These are phyloP conservation scores for Agrochola circellaris DNA, from an alignment of 2,888 invertebrate species.

Conservation along the genomic window DNA sequence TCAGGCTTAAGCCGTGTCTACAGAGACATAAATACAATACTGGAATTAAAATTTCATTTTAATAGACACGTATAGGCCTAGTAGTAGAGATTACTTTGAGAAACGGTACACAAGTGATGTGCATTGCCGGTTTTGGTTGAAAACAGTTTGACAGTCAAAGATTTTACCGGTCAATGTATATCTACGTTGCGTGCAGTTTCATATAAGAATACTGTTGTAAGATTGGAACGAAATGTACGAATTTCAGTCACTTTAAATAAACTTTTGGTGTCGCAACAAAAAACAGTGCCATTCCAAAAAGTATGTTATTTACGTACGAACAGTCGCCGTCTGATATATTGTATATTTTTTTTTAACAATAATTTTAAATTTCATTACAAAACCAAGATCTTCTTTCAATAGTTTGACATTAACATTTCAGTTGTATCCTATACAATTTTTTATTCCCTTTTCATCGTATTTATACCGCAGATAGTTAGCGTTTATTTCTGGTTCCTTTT, in stretches of 20 bases:
- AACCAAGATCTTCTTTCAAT: too few relatives aligned
- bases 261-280: neutral
- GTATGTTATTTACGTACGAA: too few relatives aligned
- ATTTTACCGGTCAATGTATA: conserved; percentile 16
- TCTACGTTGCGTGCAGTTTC: conserved; percentile 5
- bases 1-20: conserved; percentile 58
- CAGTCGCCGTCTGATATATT: too few relatives aligned
- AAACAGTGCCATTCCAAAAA: neutral
- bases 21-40: conserved; percentile 53
- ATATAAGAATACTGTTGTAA: neutral
- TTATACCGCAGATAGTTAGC: too few relatives aligned
- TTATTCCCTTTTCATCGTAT: too few relatives aligned
- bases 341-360: too few relatives aligned
- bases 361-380: too few relatives aligned
- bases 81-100: conserved; percentile 26
- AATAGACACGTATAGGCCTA: conserved; percentile 58
- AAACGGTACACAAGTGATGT: conserved; percentile 26
- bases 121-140: conserved; percentile 7
- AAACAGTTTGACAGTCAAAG: neutral
- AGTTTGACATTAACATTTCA: too few relatives aligned
- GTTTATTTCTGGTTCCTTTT: too few relatives aligned
- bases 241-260: neutral
- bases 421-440: too few relatives aligned
- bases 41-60: conserved; percentile 51
- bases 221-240: conserved; percentile 30